Base-by-base conservation (phyloP, 2,888 invertebrate genomes). In the Papilio demoleus region DNA sequence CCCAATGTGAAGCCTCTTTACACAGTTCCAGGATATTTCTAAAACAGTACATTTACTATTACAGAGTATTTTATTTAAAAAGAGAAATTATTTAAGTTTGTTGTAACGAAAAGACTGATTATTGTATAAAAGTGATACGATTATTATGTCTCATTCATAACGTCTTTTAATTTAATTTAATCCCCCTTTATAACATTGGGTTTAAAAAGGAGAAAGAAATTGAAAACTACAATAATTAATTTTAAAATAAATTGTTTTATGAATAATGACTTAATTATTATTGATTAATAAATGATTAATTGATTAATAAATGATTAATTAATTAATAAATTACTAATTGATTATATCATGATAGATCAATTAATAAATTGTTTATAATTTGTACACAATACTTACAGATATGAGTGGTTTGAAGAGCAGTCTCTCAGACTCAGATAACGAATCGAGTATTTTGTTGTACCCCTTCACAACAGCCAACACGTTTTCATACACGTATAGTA, bases 351-450 rank as follows among this genome's bases (percentile, higher is more conserved):
- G 3, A 6, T 31, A 31, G 4, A 31, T 31, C 6, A 31, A n/a
- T n/a, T n/a, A n/a, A n/a, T n/a, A n/a, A n/a, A n/a, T 40, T n/a
- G 40, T 40, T n/a, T 40, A 38, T 14, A 14, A 40, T 14, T 40
- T 14, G 4, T n/a, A n/a, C 4, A 14, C 40, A 31, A 27, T 59
- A 86, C 88, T 87, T 81, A 92, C 93, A 22, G 88, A 87, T 50
- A 96, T 96, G 64, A 97, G 83, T 11, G 96, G 96, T 70, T 94
- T 94, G 87, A 98, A 98, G 2, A 98, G 88, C 56, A 94, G 86
- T 36, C 96, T 92, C 80, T 98, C 98, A 58, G 96, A 95, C 2
- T 94, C 93, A 0, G 97, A 96, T 8, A 98, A 85, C 0, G 96
- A 95, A 74, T 94, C 93, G 53, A 97, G 85, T 56, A 97, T 96